Conservation (phyloP, 2,797 vertebrate genomes). For the Propithecus perrieri region DNA sequence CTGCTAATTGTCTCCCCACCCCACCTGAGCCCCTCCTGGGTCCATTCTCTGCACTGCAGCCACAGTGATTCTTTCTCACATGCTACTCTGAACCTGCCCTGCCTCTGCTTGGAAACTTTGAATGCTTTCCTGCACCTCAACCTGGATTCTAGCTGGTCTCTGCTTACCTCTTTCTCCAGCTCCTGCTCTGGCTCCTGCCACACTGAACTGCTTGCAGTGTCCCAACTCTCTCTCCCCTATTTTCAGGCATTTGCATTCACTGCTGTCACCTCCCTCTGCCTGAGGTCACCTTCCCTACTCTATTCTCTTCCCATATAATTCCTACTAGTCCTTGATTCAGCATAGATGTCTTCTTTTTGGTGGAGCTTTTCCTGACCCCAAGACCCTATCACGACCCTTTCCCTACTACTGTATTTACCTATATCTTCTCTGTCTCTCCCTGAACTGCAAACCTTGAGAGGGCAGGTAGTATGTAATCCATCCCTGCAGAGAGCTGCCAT, state of each 20-base stretch:
- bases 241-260: neutral
- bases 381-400: neutral
- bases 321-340: neutral
- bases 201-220: neutral
- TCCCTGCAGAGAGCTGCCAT: neutral
- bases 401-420: neutral
- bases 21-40: neutral
- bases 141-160: neutral
- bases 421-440: neutral
- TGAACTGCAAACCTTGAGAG: neutral
- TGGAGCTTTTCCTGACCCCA: neutral
- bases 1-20: neutral
- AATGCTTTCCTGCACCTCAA: neutral
- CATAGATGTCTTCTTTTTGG: neutral
- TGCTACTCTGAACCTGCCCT: neutral
- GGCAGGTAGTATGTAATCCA: neutral
- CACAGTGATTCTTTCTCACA: neutral
- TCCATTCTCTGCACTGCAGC: neutral
- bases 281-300: neutral
- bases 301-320: neutral
- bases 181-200: neutral
- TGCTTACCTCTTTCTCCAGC: neutral
- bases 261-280: neutral
- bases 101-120: neutral
- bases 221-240: neutral